These are phyloP conservation scores for Polyploca ridens DNA, from an alignment of 2,888 invertebrate species.

Conservation along the genomic window DNA sequence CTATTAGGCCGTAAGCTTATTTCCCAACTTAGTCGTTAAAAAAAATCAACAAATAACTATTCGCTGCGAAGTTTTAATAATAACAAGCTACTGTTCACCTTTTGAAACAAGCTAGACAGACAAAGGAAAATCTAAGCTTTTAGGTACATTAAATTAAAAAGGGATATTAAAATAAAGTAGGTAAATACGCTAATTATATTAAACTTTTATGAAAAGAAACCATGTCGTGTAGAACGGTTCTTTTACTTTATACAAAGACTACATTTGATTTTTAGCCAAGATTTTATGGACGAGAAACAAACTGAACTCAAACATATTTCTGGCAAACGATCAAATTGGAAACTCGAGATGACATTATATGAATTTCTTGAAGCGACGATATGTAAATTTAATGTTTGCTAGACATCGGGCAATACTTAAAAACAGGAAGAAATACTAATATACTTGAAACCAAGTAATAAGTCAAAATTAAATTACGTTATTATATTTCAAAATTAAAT, in stretches of 20 bases:
- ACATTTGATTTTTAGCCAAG: conserved; percentile 6
- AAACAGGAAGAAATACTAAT: not conserved
- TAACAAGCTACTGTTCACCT: not conserved
- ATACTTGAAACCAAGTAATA: too few species aligned
- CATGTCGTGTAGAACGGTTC: not conserved
- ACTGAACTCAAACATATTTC: conserved; percentile 31
- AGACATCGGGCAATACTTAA: not conserved
- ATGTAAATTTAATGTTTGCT: not conserved
- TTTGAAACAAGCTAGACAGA: not conserved
- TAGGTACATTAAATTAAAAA: conserved; percentile 1
- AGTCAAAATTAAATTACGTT: too few species aligned
- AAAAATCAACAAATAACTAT: too few species aligned
- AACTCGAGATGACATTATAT: conserved; percentile 17
- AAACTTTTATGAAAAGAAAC: not conserved
- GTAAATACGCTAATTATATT: not conserved
- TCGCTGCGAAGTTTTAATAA: too few species aligned
- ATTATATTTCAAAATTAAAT: too few species aligned
- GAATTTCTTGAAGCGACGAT: not conserved
- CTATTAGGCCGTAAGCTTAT: too few species aligned
- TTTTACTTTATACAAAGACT: not conserved
- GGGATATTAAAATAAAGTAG: not conserved
- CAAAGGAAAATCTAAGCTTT: not conserved
- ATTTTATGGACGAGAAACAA: conserved; percentile 8
- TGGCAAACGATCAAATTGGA: conserved; percentile 42
- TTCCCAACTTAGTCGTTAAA: too few species aligned